phyloP scores from a whole-genome alignment of 2,888 invertebrate species.

The Ichneumoninae sp. region DNA sequence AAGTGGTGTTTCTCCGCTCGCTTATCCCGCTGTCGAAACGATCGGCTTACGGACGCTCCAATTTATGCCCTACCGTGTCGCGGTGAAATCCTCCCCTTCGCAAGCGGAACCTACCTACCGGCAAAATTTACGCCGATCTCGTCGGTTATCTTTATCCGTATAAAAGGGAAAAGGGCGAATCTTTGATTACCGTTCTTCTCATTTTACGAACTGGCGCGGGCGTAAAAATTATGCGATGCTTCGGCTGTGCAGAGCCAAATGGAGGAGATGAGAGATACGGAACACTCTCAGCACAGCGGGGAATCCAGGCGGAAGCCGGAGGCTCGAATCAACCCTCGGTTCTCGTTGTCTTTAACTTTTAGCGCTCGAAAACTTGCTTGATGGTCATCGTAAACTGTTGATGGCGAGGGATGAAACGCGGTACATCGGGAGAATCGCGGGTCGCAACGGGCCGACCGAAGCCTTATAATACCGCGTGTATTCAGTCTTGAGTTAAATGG shows the following conservation, averaged over 20 bases:
- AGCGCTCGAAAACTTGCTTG: constrained; percentile 59
- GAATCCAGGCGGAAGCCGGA: constrained; percentile 19
- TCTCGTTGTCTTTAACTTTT: constrained; percentile 59
- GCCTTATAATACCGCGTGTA: constrained; percentile 30
- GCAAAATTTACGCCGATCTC: background rate
- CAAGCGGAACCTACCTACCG: background rate
- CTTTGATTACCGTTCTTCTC: constrained; percentile 38
- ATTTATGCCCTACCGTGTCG: constrained; percentile 2
- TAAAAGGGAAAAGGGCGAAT: background rate
- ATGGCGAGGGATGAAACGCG: constrained; percentile 46
- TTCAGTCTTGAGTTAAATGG: constrained; percentile 52
- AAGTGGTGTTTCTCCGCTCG: constrained; percentile 28
- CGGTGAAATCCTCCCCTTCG: background rate
- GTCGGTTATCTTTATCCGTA: background rate
- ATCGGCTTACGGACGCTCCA: constrained; percentile 22
- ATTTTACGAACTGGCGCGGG: constrained; percentile 27
- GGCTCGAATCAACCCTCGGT: constrained; percentile 19
- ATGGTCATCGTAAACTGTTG: constrained; percentile 64
- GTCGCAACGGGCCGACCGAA: constrained; percentile 38
- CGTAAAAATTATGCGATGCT: constrained; percentile 45
- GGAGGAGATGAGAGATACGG: background rate
- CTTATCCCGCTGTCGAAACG: constrained; percentile 21
- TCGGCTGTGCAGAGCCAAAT: constrained; percentile 23
- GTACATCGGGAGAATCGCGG: constrained; percentile 49
- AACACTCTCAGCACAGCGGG: background rate